Evolutionary conservation across 2,113 vertebrate genomes (phyloP).

Genomic region (Athene noctua): DNA sequence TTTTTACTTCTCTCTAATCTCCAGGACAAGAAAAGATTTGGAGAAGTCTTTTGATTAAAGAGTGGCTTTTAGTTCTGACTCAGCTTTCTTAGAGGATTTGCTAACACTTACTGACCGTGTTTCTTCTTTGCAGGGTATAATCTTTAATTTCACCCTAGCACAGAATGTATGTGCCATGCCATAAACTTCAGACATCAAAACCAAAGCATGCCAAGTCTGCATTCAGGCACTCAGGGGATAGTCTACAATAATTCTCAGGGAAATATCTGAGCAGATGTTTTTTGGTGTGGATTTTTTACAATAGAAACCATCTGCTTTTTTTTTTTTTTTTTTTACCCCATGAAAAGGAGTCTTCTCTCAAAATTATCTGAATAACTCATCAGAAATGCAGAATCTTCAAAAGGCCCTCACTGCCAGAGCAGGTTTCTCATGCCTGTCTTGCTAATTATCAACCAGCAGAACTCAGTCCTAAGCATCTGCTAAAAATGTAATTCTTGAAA

Average conservation of each 20-base stretch:
- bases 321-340: background rate
- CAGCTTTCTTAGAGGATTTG: conserved; percentile 8
- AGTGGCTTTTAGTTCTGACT: background rate
- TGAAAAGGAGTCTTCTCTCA: background rate
- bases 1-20: background rate
- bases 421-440: background rate
- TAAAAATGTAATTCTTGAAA: background rate
- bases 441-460: background rate
- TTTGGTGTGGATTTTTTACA: background rate
- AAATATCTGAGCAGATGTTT: conserved; percentile 14
- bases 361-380: conserved; percentile 2
- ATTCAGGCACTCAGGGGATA: background rate
- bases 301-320: conserved; percentile 14
- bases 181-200: conserved; percentile 24
- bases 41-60: conserved; percentile 45
- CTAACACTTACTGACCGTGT: background rate
- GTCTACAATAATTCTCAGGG: background rate
- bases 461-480: background rate
- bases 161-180: background rate
- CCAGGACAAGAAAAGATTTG: background rate
- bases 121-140: background rate
- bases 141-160: background rate
- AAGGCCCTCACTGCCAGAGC: rapidly evolving
- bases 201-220: background rate
- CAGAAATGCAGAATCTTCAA: conserved; percentile 34